Evolutionary conservation across 2,797 vertebrate species (phyloP).

Genomic region (Lithobates pipiens): DNA sequence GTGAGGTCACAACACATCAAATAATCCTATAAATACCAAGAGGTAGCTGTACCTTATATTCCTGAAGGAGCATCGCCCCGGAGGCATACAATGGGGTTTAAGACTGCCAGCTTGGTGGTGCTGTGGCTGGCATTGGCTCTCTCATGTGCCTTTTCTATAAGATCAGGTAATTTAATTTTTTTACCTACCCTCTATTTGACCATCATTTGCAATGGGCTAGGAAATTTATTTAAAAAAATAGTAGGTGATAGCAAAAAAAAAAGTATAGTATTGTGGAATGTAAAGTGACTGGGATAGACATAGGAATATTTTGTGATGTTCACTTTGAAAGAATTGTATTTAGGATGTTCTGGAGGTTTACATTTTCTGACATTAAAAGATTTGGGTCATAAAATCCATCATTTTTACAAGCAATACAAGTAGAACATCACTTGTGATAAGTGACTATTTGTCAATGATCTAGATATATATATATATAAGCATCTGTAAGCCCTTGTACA

Average conservation of each 20-base stretch:
- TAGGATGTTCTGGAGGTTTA: background rate
- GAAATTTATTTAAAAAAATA: background rate
- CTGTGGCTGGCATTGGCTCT: constrained; percentile 73
- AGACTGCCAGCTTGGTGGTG: constrained; percentile 66
- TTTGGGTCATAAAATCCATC: background rate
- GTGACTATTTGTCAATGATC: background rate
- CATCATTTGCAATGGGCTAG: too few species aligned
- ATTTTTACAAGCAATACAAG: background rate
- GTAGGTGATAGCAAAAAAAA: background rate
- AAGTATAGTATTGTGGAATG: background rate
- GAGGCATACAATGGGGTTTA: constrained; percentile 39
- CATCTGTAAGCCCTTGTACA: too few species aligned
- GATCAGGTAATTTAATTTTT: constrained; percentile 70
- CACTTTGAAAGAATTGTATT: background rate
- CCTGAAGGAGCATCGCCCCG: background rate
- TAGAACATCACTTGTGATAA: background rate
- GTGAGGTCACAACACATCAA: constrained; percentile 53
- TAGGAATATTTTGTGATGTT: background rate
- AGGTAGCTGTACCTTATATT: background rate
- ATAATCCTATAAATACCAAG: constrained; percentile 49
- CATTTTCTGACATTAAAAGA: background rate
- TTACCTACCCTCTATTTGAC: background rate
- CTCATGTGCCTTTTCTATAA: constrained; percentile 63
- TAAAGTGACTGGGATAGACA: background rate
- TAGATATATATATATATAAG: too few species aligned